Evolutionary conservation across 1,140 invertebrate genomes (phyloP), one percentile per base, ranked within the genome.

Genomic region (Leucophenga varia): DNA sequence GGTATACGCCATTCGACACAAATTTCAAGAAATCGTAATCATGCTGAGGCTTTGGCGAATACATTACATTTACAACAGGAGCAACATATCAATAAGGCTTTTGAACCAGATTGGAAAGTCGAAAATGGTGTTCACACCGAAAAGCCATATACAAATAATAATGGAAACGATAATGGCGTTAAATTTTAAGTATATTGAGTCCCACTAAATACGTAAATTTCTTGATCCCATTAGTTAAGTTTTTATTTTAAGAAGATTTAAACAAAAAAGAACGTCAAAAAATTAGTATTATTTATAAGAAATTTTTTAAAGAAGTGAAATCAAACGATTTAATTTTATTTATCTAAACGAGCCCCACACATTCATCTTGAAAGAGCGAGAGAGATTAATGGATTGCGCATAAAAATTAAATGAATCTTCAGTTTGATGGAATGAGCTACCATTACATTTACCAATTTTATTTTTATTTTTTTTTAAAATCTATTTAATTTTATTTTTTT

Each of bases 1-100:
- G 82, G 82, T 21, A 65, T 83, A 20, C 70, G 77, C 32, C 75
- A 84, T 52, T 79, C 78, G 13, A 67, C 57, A 3, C 75, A 79
- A 38, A 72, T 72, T 12, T 6, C 20, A 3, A 43, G 69, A 1
- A 45, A 54, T 37, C 57, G 54, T 22, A 69, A 72, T 46, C 52
- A 58, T 34, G 61, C 59, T 9, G 59, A 64, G 9, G 45, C 41
- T 13, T 49, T 54, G 0, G 69, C 64, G 10, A 64, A 58, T 28
- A 39, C 49, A 6, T 30, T 72, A 55, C 57, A 50, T 14, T 41
- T 44, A n/a, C 31, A 35, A 1, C 19, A 46, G 1, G 52, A 57
- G 2, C 50, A 72, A 54, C 69, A 69, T 12, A 65, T 58, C 25
- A 72, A 72, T 45, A 53, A 39, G 5, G 69, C 47, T 32, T 72